Percentiles rank a stretch among this genome's conserved stretches.
phyloP scores from a whole-genome alignment of 2,888 invertebrate species.

The Cinara cedri region DNA sequence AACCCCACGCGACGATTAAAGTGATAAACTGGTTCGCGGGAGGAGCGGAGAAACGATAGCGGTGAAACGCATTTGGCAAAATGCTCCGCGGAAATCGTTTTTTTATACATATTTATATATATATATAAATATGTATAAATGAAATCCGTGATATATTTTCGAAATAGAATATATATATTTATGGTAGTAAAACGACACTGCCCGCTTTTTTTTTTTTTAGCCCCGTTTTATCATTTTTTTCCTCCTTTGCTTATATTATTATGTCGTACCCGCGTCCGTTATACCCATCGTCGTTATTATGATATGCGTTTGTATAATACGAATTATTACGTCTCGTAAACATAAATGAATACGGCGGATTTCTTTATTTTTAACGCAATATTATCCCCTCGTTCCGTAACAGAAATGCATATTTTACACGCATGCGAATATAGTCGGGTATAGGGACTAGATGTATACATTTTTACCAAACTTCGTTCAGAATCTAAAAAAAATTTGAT shows the following conservation, averaged over 20 bases:
- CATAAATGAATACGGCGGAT: no score
- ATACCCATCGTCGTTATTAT: neutral
- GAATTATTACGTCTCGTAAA: no score
- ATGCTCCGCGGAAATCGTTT: neutral
- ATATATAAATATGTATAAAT: neutral
- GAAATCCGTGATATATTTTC: constrained; percentile 47
- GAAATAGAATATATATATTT: neutral
- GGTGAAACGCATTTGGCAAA: constrained; percentile 22
- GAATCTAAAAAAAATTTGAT: no score
- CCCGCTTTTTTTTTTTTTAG: neutral
- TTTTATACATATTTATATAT: no score
- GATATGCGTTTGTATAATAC: neutral
- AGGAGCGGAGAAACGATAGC: neutral
- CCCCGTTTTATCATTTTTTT: neutral
- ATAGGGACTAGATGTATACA: no score
- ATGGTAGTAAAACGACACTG: no score
- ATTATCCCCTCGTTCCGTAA: no score
- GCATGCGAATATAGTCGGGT: no score
- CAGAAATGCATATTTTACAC: no score
- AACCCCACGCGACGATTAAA: constrained; percentile 20
- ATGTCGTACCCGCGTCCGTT: no score
- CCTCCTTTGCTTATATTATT: neutral
- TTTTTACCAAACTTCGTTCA: no score
- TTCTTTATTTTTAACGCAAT: no score
- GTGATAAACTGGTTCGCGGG: constrained; percentile 52